phyloP scores from a whole-genome alignment of 2,888 invertebrate genomes.

The Lucinisca nassula region DNA sequence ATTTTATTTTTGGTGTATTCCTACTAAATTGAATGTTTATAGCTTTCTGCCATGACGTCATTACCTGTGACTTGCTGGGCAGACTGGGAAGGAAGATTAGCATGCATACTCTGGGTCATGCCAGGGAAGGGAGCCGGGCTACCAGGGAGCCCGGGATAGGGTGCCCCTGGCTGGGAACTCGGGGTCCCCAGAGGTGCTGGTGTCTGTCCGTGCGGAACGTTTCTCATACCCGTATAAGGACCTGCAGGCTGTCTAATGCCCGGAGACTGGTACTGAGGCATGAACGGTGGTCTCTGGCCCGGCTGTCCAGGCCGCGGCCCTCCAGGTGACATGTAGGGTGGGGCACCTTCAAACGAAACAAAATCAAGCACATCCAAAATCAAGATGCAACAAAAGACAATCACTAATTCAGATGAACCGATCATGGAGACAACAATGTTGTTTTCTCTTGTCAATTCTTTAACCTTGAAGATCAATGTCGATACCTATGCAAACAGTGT shows the following conservation, averaged over 20 bases:
- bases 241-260: constrained; percentile 63
- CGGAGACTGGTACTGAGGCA: constrained; percentile 70
- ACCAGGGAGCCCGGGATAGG: constrained; percentile 54
- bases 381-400: constrained; percentile 47
- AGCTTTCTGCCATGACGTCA: neutral
- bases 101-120: constrained; percentile 70
- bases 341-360: constrained; percentile 71
- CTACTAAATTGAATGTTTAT: neutral
- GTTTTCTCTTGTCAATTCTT: too few relatives aligned
- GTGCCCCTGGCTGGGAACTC: constrained; percentile 54
- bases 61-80: constrained; percentile 42
- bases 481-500: too few relatives aligned
- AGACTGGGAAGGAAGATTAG: constrained; percentile 51
- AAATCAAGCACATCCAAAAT: constrained; percentile 61
- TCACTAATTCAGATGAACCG: neutral
- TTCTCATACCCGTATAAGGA: constrained; percentile 71
- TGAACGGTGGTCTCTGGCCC: constrained; percentile 59
- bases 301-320: constrained; percentile 42
- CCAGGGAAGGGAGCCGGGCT: constrained; percentile 65
- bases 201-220: constrained; percentile 68
- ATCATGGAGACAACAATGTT: too few relatives aligned
- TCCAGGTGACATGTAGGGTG: constrained; percentile 60
- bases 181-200: constrained; percentile 59
- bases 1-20: neutral
- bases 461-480: too few relatives aligned